phyloP scores from a whole-genome alignment of 2,888 invertebrate species.

The Fragum whitleyi region DNA sequence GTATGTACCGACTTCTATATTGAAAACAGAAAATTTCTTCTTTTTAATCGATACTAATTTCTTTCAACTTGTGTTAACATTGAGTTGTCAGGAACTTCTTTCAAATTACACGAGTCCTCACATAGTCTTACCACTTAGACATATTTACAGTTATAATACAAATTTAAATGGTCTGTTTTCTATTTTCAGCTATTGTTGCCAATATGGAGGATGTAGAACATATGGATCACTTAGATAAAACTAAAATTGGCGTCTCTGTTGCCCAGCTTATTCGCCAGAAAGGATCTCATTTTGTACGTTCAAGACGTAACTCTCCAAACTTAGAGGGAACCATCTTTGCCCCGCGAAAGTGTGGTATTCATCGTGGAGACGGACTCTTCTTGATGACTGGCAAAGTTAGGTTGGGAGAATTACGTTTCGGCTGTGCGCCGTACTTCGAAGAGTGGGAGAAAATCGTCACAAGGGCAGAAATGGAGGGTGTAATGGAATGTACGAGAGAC shows the following conservation, averaged over 20 bases:
- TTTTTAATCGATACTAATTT: too few species aligned
- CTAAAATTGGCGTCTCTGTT: conserved; percentile 71
- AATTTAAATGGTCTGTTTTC: too few species aligned
- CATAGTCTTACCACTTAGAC: too few species aligned
- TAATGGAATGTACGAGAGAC: conserved; percentile 67
- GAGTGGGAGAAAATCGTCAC: conserved; percentile 74
- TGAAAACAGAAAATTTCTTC: too few species aligned
- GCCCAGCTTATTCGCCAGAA: conserved; percentile 73
- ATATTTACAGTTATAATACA: too few species aligned
- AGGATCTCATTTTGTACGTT: conserved; percentile 54
- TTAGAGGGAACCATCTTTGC: conserved; percentile 72
- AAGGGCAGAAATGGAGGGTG: conserved; percentile 61
- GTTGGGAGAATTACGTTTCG: conserved; percentile 72
- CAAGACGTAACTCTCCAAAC: conserved; percentile 47
- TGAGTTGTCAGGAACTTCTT: too few species aligned
- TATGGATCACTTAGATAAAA: conserved; percentile 55
- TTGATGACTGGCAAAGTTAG: conserved; percentile 77
- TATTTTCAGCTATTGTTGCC: conserved; percentile 75
- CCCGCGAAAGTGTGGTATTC: conserved; percentile 72
- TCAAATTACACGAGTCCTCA: too few species aligned
- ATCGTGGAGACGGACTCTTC: conserved; percentile 71
- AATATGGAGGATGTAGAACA: conserved; percentile 68
- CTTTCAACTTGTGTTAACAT: too few species aligned
- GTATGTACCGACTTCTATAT: too few species aligned
- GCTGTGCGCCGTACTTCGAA: conserved; percentile 75